Conservation (phyloP, 2,797 vertebrate species). For the Smutsia gigantea region DNA sequence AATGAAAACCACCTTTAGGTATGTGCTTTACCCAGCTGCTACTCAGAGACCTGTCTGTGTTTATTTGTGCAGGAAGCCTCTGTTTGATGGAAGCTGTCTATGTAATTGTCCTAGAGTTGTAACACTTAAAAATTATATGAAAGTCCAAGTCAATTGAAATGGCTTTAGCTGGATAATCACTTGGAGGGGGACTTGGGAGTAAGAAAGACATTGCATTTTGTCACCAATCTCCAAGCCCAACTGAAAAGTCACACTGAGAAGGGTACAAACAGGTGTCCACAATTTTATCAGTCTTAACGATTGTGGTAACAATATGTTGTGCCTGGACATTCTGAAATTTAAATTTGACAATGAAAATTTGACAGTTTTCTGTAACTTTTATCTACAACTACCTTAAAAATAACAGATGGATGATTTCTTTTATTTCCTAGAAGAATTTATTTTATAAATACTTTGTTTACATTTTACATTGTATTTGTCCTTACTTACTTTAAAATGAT, state of each 20-base stretch:
- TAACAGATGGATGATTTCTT: slow-evolving; percentile 81
- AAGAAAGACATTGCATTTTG: slow-evolving; percentile 49
- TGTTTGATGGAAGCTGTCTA: slow-evolving; percentile 57
- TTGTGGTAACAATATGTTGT: slow-evolving; percentile 63
- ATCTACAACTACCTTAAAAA: slow-evolving; percentile 80
- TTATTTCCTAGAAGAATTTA: slow-evolving; percentile 80
- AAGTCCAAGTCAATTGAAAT: slow-evolving; percentile 61
- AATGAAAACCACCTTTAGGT: slow-evolving; percentile 75
- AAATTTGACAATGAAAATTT: slow-evolving; percentile 77
- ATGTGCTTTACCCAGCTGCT: slow-evolving; percentile 76
- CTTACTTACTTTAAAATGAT: slow-evolving; percentile 85
- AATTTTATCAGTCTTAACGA: slow-evolving; percentile 1
- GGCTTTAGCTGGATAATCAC: slow-evolving; percentile 27
- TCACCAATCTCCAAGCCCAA: slow-evolving; percentile 48
- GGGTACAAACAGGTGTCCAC: not conserved
- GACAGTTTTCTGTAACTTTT: slow-evolving; percentile 76
- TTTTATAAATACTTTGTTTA: slow-evolving; percentile 87
- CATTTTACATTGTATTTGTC: slow-evolving; percentile 86
- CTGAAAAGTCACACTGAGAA: slow-evolving; percentile 52
- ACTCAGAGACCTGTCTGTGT: slow-evolving; percentile 70
- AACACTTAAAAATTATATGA: slow-evolving; percentile 40
- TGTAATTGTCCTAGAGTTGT: slow-evolving; percentile 70
- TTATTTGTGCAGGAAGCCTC: slow-evolving; percentile 70
- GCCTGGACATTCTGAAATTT: slow-evolving; percentile 60
- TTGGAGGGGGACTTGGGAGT: slow-evolving; percentile 36